Conservation (phyloP, 2,797 vertebrate species). For the Dallia pectoralis region DNA sequence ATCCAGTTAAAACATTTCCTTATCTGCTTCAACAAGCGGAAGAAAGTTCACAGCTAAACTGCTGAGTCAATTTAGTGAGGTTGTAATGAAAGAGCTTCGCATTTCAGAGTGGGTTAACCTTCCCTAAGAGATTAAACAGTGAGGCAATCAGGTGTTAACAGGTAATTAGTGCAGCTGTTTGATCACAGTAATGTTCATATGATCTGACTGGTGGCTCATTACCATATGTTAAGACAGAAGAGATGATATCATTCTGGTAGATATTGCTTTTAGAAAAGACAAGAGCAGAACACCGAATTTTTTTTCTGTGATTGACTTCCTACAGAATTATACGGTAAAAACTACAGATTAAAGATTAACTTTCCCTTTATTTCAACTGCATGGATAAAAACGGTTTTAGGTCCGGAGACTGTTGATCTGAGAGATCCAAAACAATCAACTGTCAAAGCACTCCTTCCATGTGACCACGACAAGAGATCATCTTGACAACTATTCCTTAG, state of each 20-base stretch:
- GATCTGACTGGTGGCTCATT: constrained; percentile 59
- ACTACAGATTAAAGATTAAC: constrained; percentile 45
- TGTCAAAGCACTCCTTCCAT: constrained; percentile 47
- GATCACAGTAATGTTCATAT: constrained; percentile 67
- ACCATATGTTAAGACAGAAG: constrained; percentile 54
- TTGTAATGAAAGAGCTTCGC: constrained; percentile 50
- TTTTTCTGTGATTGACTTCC: constrained; percentile 31
- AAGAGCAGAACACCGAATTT: constrained; percentile 50
- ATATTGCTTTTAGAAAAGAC: constrained; percentile 60
- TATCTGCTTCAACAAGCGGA: constrained; percentile 65
- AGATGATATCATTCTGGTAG: constrained; percentile 20
- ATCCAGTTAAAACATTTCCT: constrained; percentile 71
- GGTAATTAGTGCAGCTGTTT: constrained; percentile 68
- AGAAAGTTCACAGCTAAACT: constrained; percentile 69
- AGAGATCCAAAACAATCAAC: constrained; percentile 39
- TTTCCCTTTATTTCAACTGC: neutral
- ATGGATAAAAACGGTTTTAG: constrained; percentile 32
- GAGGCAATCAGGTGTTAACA: constrained; percentile 69
- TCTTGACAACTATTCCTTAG: constrained; percentile 21
- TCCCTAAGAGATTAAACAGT: constrained; percentile 45
- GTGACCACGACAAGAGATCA: constrained; percentile 56
- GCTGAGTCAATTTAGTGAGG: constrained; percentile 55
- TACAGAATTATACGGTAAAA: constrained; percentile 50
- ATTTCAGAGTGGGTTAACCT: constrained; percentile 55
- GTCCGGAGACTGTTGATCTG: constrained; percentile 46